A percentile compares a stretch with the other conserved stretches of the same genome.
Evolutionary conservation across 2,888 invertebrate genomes (phyloP).

Genomic region (Limnephilus auricula): DNA sequence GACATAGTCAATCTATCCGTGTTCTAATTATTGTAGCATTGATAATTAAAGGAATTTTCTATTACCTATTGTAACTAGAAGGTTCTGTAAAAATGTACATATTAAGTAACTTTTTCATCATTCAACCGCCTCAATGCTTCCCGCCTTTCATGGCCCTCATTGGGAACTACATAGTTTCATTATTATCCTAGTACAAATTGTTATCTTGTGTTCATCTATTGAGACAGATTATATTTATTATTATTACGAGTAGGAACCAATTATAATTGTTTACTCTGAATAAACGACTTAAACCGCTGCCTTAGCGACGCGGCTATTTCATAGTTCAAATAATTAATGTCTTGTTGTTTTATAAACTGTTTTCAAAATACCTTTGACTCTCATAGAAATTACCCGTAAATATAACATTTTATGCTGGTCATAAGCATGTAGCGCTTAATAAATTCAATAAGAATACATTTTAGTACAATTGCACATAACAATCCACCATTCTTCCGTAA

Average conservation of each 20-base stretch:
- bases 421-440: conserved; percentile 2
- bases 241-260: background rate
- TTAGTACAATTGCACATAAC: background rate
- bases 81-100: conserved; percentile 45
- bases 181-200: conserved; percentile 2
- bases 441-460: background rate
- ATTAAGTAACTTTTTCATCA: conserved; percentile 28
- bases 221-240: background rate
- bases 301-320: background rate
- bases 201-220: background rate
- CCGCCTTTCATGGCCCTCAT: background rate
- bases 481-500: background rate
- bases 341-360: background rate
- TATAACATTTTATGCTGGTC: background rate
- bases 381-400: background rate
- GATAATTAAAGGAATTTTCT: conserved; percentile 22
- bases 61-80: conserved; percentile 27
- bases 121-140: background rate
- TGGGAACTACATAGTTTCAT: background rate
- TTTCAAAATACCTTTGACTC: background rate
- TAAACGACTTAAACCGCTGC: background rate
- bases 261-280: background rate
- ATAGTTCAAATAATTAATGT: background rate
- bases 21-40: conserved; percentile 31
- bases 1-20: conserved; percentile 15